Base-by-base conservation (phyloP, 2,797 vertebrate species). In the Parotocinclus haroldoi region DNA sequence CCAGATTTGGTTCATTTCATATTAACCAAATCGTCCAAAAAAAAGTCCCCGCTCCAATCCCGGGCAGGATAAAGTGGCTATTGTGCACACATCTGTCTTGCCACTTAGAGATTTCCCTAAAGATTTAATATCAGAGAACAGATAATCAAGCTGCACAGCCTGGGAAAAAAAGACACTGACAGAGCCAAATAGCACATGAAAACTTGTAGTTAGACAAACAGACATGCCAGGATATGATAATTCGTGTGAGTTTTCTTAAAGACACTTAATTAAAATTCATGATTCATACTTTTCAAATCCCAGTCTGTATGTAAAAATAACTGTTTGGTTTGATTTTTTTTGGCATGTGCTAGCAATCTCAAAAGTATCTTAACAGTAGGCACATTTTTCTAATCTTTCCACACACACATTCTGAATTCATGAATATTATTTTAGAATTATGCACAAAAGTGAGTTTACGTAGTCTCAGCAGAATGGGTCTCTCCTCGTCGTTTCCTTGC, bases 21-120 rank as follows among this genome's bases (percentile, higher is more conserved):
- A 67, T 53, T 1, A 72, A n/a, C 39, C 48, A 1, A 51, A 48
- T 8, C 52, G 58, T 72, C 58, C 58, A 65, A 63, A 58, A 18
- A 65, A 63, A 58, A 18, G 11, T 56, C 68, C 48, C 63, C 27
- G 57, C 58, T 58, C 59, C 53, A 42, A 63, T 16, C 61, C 18
- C 9, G 13, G 55, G 27, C 64, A 58, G 64, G 49, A 71, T 74
- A 48, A 74, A 76, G 65, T 66, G 45, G 45, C 75, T 56, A 71
- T 75, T 77, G 71, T 79, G 36, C 40, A 40, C 58, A 66, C 78
- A 73, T 79, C 71, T 74, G 75, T 63, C 58, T 62, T 59, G 75
- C 54, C 68, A 71, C 54, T 73, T 39, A 52, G 36, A 68, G 36
- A 8, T 40, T 46, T 65, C 70, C 58, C 70, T 8, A 63, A 58